Conservation (phyloP, 2,797 vertebrate species). For the Brotogeris chrysoptera region DNA sequence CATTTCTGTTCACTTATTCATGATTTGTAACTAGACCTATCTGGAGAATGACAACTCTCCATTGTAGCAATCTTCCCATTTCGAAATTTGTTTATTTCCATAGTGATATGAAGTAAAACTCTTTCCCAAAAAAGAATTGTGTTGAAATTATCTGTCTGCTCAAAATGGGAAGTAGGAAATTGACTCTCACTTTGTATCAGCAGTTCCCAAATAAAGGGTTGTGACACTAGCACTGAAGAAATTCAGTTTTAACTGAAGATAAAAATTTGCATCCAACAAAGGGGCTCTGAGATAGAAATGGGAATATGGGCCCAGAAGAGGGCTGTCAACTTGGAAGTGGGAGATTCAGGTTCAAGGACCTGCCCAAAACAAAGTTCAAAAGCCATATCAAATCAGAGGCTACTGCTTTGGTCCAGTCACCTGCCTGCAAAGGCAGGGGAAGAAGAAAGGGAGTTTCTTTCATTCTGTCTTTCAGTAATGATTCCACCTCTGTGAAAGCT, state of each 20-base stretch:
- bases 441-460: neutral
- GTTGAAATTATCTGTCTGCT: constrained; percentile 19
- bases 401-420: neutral
- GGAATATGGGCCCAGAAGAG: neutral
- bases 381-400: neutral
- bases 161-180: neutral
- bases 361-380: neutral
- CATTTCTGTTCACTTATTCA: neutral
- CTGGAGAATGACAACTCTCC: neutral
- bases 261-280: neutral
- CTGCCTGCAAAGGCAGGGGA: neutral
- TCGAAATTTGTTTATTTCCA: neutral
- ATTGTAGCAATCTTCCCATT: neutral
- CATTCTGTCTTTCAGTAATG: neutral
- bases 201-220: neutral
- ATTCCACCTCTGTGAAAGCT: neutral
- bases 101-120: neutral
- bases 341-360: neutral
- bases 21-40: neutral
- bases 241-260: neutral
- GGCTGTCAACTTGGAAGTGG: neutral
- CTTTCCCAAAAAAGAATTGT: neutral
- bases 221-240: neutral
- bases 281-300: neutral
- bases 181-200: neutral